Percentiles rank a stretch among this genome's conserved stretches.
phyloP scores from a whole-genome alignment of 2,113 vertebrate genomes.

The Synodontis membranacea region DNA sequence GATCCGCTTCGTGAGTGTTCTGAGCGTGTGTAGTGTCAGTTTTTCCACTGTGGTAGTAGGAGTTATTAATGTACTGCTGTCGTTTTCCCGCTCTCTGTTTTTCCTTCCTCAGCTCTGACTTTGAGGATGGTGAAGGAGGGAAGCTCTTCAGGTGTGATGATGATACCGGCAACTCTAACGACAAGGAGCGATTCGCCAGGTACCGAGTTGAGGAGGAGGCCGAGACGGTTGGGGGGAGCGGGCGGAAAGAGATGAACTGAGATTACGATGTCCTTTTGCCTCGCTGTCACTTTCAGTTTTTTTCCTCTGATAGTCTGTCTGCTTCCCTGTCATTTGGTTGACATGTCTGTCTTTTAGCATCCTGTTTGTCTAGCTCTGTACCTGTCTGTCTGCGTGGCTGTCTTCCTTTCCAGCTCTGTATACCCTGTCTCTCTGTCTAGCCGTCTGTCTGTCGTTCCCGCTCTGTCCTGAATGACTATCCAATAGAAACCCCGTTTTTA shows the following conservation, averaged over 20 bases:
- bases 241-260: not conserved
- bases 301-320: not conserved
- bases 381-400: not conserved
- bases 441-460: not conserved
- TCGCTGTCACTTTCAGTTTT: not conserved
- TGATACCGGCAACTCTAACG: slow-evolving; percentile 80
- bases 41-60: not conserved
- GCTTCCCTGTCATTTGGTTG: too few species aligned
- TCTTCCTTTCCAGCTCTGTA: not conserved
- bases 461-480: not conserved
- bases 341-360: not conserved
- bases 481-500: not conserved
- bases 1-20: slow-evolving; percentile 82
- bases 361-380: not conserved
- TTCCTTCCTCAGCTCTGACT: slow-evolving; percentile 64
- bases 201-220: slow-evolving; percentile 58
- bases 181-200: slow-evolving; percentile 97
- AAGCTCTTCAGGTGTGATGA: slow-evolving; percentile 96
- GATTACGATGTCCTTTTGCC: not conserved
- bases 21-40: not conserved
- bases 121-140: slow-evolving; percentile 79
- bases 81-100: not conserved
- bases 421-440: not conserved
- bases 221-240: not conserved
- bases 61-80: not conserved